Percentiles rank a stretch among this genome's conserved stretches.
Conservation (phyloP, 2,888 invertebrate species). For the Eurytoma californica region DNA sequence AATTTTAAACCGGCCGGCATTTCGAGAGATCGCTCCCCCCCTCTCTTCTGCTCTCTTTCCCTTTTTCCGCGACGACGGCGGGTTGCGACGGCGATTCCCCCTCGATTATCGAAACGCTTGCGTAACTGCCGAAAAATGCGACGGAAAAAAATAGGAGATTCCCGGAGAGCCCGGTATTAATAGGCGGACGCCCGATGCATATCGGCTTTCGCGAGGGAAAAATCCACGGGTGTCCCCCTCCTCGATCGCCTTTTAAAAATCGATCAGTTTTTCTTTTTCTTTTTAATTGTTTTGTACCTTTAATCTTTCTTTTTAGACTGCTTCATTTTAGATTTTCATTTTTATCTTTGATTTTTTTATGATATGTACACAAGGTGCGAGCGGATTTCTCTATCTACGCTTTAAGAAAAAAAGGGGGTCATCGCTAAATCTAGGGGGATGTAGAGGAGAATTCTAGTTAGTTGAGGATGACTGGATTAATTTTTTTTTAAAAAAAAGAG, state of each 20-base stretch:
- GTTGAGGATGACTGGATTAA: not conserved
- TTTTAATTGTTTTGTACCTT: not conserved
- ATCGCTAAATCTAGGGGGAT: too few species aligned
- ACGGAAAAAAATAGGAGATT: not conserved
- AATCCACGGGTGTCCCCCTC: constrained; percentile 6
- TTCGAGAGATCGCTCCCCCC: constrained; percentile 50
- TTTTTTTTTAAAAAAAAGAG: constrained; percentile 11
- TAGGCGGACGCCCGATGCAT: constrained; percentile 22
- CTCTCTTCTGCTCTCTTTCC: not conserved
- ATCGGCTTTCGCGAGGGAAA: constrained; percentile 43
- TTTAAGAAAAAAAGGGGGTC: too few species aligned
- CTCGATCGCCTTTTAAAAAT: not conserved
- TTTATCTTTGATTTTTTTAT: constrained; percentile 18
- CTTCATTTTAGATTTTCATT: constrained; percentile 24
- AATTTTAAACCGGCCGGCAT: constrained; percentile 70
- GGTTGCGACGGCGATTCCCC: constrained; percentile 32
- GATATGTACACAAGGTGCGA: too few species aligned
- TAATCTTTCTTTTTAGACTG: too few species aligned
- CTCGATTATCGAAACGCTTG: constrained; percentile 49
- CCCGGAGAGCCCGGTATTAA: constrained; percentile 22
- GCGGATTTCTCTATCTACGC: too few species aligned
- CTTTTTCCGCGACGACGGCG: constrained; percentile 3
- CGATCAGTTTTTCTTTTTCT: not conserved
- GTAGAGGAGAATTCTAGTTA: too few species aligned
- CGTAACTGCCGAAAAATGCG: constrained; percentile 23